phyloP scores from a whole-genome alignment of 2,113 vertebrate genomes.

The Chloebia gouldiae region DNA sequence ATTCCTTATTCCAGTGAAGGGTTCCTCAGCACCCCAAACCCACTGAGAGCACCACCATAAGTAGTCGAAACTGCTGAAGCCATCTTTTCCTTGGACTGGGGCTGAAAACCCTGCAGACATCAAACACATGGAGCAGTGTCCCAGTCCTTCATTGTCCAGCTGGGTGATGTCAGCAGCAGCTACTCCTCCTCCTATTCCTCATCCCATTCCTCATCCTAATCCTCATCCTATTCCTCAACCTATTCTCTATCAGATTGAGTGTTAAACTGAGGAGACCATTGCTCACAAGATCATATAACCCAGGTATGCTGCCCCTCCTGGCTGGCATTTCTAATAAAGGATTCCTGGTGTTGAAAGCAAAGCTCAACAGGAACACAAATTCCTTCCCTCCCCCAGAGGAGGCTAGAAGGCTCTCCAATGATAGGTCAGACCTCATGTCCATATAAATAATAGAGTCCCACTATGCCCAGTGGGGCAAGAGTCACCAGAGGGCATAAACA shows the following conservation, averaged over 20 bases:
- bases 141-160: background rate
- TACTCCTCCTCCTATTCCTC: background rate
- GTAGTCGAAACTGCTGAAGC: background rate
- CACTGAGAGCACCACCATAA: background rate
- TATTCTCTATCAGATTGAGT: background rate
- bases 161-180: background rate
- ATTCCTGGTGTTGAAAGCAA: background rate
- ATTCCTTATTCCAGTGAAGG: background rate
- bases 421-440: background rate
- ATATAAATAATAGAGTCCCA: background rate
- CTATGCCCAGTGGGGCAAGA: background rate
- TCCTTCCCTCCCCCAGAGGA: background rate
- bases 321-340: background rate
- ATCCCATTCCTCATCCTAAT: background rate
- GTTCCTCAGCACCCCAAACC: background rate
- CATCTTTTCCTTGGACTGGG: background rate
- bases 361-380: background rate
- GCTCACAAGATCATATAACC: background rate
- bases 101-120: background rate
- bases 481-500: background rate
- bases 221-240: background rate
- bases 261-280: background rate
- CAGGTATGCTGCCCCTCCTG: background rate
- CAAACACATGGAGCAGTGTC: background rate
- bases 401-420: background rate